These are phyloP conservation scores for Pegoplata infirma DNA, from an alignment of 2,888 invertebrate genomes.

Conservation along the genomic window DNA sequence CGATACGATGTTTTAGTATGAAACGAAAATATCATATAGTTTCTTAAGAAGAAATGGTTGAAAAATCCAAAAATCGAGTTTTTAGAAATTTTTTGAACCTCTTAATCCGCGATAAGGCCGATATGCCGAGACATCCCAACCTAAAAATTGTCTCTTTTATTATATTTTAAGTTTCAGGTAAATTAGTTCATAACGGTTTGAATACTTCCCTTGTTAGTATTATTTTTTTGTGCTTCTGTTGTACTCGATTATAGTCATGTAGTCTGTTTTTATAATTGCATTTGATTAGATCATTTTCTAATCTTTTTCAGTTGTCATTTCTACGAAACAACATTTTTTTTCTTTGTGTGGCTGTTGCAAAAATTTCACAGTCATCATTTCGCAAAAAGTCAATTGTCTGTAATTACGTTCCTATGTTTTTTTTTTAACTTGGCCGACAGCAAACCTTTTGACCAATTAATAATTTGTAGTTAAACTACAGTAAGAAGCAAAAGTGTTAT, in stretches of 20 bases:
- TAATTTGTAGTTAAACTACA: slow-evolving; percentile 36
- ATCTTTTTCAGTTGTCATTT: slow-evolving; percentile 45
- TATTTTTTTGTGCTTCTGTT: neutral
- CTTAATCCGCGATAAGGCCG: too few relatives aligned
- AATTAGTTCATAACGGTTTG: too few relatives aligned
- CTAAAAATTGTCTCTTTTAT: too few relatives aligned
- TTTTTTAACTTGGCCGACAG: slow-evolving; percentile 43
- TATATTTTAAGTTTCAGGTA: too few relatives aligned
- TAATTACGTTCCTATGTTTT: slow-evolving; percentile 17
- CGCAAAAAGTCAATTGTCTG: slow-evolving; percentile 18
- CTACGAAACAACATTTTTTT: slow-evolving; percentile 18
- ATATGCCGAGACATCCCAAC: too few relatives aligned
- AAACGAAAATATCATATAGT: too few relatives aligned
- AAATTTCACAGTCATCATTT: slow-evolving; percentile 31
- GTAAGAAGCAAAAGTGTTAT: too few relatives aligned
- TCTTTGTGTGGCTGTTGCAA: slow-evolving; percentile 20
- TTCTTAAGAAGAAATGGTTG: too few relatives aligned
- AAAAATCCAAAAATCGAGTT: too few relatives aligned
- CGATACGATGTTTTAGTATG: too few relatives aligned
- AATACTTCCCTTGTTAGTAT: too few relatives aligned
- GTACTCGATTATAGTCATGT: neutral
- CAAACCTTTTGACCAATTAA: slow-evolving; percentile 25
- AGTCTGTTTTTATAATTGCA: slow-evolving; percentile 36
- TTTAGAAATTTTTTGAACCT: too few relatives aligned
- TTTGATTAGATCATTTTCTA: slow-evolving; percentile 57